Percentiles rank a stretch among this genome's conserved stretches.
phyloP scores from a whole-genome alignment of 2,888 invertebrate genomes.

The Morpho helenor region DNA sequence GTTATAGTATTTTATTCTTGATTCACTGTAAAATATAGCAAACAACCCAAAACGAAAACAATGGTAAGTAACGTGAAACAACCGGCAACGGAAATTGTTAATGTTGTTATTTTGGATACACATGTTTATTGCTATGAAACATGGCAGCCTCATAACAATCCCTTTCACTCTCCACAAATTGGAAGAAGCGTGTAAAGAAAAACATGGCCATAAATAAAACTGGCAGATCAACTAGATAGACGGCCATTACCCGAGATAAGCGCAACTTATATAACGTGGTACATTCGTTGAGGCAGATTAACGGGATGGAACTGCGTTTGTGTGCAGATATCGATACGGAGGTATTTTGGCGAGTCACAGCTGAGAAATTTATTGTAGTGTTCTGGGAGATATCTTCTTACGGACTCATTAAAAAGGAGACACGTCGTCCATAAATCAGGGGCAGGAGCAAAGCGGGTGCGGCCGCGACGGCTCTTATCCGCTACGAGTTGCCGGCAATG shows the following conservation, averaged over 20 bases:
- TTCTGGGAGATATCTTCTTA: slow-evolving; percentile 75
- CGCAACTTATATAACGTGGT: slow-evolving; percentile 71
- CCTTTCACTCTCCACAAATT: slow-evolving; percentile 79
- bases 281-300: slow-evolving; percentile 70
- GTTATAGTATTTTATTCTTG: slow-evolving; percentile 22
- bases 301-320: slow-evolving; percentile 69
- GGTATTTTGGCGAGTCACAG: slow-evolving; percentile 70
- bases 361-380: slow-evolving; percentile 71
- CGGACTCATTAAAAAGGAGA: slow-evolving; percentile 79
- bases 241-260: slow-evolving; percentile 76
- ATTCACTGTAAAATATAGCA: slow-evolving; percentile 29
- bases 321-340: slow-evolving; percentile 73
- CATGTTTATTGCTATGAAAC: slow-evolving; percentile 77
- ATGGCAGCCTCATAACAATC: slow-evolving; percentile 77
- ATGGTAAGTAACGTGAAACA: slow-evolving; percentile 50
- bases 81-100: slow-evolving; percentile 60
- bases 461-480: slow-evolving; percentile 62
- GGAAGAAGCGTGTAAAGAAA: slow-evolving; percentile 77
- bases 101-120: slow-evolving; percentile 75
- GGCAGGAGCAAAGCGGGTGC: slow-evolving; percentile 43
- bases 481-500: slow-evolving; percentile 67
- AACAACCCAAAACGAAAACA: slow-evolving; percentile 45
- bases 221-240: slow-evolving; percentile 77
- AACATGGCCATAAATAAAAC: slow-evolving; percentile 78
- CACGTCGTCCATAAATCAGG: slow-evolving; percentile 78